Evolutionary conservation across 1,140 invertebrate genomes (phyloP).

Genomic region (Pseudomyrmex flavicornis): DNA sequence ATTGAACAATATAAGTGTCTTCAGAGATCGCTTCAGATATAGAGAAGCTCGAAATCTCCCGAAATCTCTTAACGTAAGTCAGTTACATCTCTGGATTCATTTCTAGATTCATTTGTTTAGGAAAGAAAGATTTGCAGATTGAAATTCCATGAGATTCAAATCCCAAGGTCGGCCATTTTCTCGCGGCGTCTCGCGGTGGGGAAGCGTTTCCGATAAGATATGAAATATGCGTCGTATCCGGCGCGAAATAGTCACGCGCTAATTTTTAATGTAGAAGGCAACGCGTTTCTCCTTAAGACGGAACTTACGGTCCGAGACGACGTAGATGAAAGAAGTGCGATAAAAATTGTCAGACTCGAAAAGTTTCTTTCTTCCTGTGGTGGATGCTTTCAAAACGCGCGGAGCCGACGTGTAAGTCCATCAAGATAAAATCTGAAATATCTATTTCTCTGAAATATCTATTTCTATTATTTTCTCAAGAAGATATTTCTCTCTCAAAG

Average conservation of each 20-base stretch:
- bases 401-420: slow-evolving; percentile 22
- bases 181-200: slow-evolving; percentile 27
- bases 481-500: not conserved
- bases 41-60: not conserved
- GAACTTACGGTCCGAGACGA: not conserved
- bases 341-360: slow-evolving; percentile 56
- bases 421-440: slow-evolving; percentile 47
- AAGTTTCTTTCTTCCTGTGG: slow-evolving; percentile 32
- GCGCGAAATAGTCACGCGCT: slow-evolving; percentile 12
- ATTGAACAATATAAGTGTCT: slow-evolving; percentile 10
- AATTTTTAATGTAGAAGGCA: not conserved
- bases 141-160: slow-evolving; percentile 60
- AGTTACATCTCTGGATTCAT: slow-evolving; percentile 2
- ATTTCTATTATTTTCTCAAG: too few relatives aligned
- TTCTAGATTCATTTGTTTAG: not conserved
- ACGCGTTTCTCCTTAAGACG: not conserved
- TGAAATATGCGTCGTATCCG: slow-evolving; percentile 35
- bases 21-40: not conserved
- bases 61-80: slow-evolving; percentile 6
- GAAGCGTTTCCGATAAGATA: slow-evolving; percentile 11
- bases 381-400: slow-evolving; percentile 35
- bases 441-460: slow-evolving; percentile 44
- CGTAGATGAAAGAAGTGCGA: slow-evolving; percentile 10
- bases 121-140: slow-evolving; percentile 26
- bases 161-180: slow-evolving; percentile 12